Base-by-base conservation (phyloP, 2,113 vertebrate genomes). In the Alouatta palliata region DNA sequence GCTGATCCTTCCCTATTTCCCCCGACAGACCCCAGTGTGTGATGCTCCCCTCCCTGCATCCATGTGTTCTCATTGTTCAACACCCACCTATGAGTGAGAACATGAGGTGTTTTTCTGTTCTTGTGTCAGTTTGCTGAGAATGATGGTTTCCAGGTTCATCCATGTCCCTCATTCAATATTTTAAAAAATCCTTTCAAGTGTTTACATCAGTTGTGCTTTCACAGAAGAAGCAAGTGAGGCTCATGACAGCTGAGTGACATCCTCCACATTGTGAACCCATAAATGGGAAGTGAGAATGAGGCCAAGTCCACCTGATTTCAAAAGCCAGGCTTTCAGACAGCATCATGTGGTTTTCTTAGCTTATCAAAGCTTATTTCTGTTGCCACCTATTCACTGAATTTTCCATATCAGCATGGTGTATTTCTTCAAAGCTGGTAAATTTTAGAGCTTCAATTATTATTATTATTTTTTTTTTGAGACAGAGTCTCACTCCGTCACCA, bases 251-350 rank as follows among this genome's bases (percentile, higher is more conserved):
- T 52, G 47, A 87, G 20, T 49, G 11, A 21, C 58, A 47, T 43
- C 20, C 21, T 23, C 4, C 11, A 23, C 30, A 21, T 8, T 76
- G 9, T 54, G 21, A 93, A 32, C 6, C 9, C 2, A 0, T 19
- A 75, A 32, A 3, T 11, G 6, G 13, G 70, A 21, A 40, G 35
- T 25, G 5, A 58, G 32, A 43, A 61, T 40, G 7, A 32, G 5
- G 0, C 12, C 5, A 54, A 8, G 1, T 56, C 16, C 10, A 4
- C n/a, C 49, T 43, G 32, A 47, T n/a, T 90, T 35, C 17, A 64
- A 35, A 87, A 20, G 6, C 3, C 1, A 0, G 19, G 37, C 27
- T 81, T 71, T 82, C 25, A 47, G 40, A 81, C 0, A 82, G 11
- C 32, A 40, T 25, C 2, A 1, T 2, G n/a, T 66, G 3, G 2